These are phyloP conservation scores for Ammospiza maritima DNA, from an alignment of 2,797 vertebrate species.

Conservation along the genomic window DNA sequence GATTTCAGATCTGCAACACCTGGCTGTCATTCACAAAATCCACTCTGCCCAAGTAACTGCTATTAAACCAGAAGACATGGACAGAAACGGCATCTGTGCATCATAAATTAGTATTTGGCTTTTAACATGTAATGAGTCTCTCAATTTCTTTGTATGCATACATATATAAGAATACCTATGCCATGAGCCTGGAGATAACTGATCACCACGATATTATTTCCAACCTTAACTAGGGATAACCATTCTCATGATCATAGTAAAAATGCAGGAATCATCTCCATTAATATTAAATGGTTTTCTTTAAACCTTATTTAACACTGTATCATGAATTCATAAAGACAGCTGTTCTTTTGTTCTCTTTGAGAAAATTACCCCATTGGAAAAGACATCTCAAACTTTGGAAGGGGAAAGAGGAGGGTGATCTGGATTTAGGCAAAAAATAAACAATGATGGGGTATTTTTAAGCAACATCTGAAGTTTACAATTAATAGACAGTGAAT, in stretches of 20 bases:
- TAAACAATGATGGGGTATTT: background rate
- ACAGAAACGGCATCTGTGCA: background rate
- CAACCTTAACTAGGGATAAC: background rate
- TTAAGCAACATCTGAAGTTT: background rate
- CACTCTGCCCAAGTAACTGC: background rate
- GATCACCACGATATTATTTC: background rate
- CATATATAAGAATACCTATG: background rate
- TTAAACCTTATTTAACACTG: background rate
- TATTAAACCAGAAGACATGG: background rate
- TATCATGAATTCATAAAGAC: background rate
- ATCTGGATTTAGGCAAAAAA: fast-evolving
- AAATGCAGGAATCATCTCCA: background rate
- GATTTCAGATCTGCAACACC: background rate
- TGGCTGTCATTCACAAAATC: background rate
- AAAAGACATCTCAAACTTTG: background rate
- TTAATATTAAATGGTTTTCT: background rate
- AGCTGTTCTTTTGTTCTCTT: background rate
- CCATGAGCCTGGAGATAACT: background rate
- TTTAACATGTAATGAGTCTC: fast-evolving
- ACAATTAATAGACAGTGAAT: background rate
- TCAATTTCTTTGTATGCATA: background rate
- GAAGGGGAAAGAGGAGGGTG: background rate
- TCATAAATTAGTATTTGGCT: background rate
- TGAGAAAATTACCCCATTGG: background rate
- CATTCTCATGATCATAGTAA: background rate